Evolutionary conservation across 2,888 invertebrate genomes (phyloP).

Genomic region (Chrysopilus asiliformis): DNA sequence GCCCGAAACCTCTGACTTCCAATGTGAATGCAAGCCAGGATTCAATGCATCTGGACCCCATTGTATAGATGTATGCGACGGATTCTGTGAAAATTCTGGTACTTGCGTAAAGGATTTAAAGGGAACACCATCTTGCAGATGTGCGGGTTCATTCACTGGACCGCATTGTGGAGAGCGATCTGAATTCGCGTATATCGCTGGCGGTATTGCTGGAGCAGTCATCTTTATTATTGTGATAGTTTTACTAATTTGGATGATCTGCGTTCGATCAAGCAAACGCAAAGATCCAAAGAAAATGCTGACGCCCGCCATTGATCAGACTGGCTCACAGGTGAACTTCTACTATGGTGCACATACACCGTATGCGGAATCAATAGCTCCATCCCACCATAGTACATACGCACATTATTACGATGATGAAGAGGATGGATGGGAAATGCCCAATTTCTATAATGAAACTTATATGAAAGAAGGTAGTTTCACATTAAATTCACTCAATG

Average conservation of each 20-base stretch:
- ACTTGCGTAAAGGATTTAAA: slow-evolving; percentile 70
- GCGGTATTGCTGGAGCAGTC: slow-evolving; percentile 88
- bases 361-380: slow-evolving; percentile 89
- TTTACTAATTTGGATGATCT: slow-evolving; percentile 93
- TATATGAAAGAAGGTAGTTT: slow-evolving; percentile 74
- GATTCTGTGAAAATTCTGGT: slow-evolving; percentile 82
- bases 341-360: slow-evolving; percentile 91
- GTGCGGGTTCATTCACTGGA: slow-evolving; percentile 84
- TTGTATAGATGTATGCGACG: slow-evolving; percentile 70
- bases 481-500: not conserved
- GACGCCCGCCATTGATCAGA: slow-evolving; percentile 78
- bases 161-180: slow-evolving; percentile 80
- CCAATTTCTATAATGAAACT: slow-evolving; percentile 91
- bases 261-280: slow-evolving; percentile 76
- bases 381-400: slow-evolving; percentile 89
- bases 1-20: slow-evolving; percentile 70
- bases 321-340: slow-evolving; percentile 90
- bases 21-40: slow-evolving; percentile 86
- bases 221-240: slow-evolving; percentile 86
- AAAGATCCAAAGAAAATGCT: slow-evolving; percentile 86
- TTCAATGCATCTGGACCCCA: slow-evolving; percentile 77
- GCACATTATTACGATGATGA: slow-evolving; percentile 93
- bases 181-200: slow-evolving; percentile 91
- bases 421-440: slow-evolving; percentile 96
- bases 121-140: slow-evolving; percentile 77